Percentiles rank a stretch among this genome's conserved stretches.
phyloP scores from a whole-genome alignment of 2,888 invertebrate genomes.

The Drosophila fungiperda region DNA sequence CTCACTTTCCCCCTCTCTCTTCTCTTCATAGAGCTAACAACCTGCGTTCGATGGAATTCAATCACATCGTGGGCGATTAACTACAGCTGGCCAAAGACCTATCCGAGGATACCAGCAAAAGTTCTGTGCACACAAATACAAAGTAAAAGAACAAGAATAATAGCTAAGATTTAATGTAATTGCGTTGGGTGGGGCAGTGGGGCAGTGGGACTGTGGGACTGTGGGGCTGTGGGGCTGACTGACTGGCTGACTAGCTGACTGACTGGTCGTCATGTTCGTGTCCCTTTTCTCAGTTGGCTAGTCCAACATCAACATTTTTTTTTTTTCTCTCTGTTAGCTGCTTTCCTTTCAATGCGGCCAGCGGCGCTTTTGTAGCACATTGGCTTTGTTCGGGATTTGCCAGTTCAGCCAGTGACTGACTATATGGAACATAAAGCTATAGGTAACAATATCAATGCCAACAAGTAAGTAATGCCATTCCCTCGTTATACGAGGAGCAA shows the following conservation, averaged over 20 bases:
- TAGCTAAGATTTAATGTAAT: conserved; percentile 79
- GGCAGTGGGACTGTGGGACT: neutral
- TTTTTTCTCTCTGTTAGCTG: conserved; percentile 28
- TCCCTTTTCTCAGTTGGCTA: conserved; percentile 71
- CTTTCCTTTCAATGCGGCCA: conserved; percentile 62
- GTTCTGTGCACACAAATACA: conserved; percentile 63
- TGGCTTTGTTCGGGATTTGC: conserved; percentile 76
- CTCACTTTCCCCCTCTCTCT: neutral
- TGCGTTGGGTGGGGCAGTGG: conserved; percentile 59
- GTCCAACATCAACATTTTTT: conserved; percentile 47
- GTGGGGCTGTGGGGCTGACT: neutral
- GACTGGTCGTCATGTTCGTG: conserved; percentile 61
- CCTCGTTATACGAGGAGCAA: conserved; percentile 1
- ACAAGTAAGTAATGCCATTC: conserved; percentile 41
- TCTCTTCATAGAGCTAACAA: conserved; percentile 42
- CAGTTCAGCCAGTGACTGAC: conserved; percentile 53
- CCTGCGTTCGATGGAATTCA: conserved; percentile 80
- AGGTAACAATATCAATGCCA: conserved; percentile 66
- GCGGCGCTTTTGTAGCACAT: conserved; percentile 61
- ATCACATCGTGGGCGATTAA: conserved; percentile 82
- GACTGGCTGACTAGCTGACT: conserved; percentile 4
- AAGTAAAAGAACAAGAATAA: conserved; percentile 80
- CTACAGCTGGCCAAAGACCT: conserved; percentile 60
- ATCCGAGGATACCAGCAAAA: conserved; percentile 55
- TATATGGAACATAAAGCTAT: conserved; percentile 32